These are phyloP conservation scores for Caenorhabditis sinica DNA, from an alignment of 2,888 invertebrate species.

Conservation along the genomic window DNA sequence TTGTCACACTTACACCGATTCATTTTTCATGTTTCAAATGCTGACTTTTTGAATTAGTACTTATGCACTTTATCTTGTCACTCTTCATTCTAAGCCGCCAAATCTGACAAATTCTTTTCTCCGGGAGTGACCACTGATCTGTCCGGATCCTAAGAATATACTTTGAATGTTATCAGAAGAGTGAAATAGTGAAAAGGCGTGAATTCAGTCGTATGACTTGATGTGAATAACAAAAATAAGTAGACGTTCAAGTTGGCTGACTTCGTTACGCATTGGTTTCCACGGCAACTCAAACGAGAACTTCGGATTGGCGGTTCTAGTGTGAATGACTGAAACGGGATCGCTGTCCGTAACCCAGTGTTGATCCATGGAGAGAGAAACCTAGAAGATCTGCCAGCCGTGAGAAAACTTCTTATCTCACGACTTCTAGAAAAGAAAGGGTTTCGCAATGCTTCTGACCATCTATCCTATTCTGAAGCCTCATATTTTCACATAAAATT, in stretches of 20 bases:
- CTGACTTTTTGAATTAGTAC: slow-evolving; percentile 17
- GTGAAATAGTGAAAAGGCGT: too few species aligned
- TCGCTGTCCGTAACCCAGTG: too few species aligned
- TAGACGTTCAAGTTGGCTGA: neutral
- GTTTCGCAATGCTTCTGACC: too few species aligned
- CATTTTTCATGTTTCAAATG: slow-evolving; percentile 14
- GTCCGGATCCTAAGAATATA: neutral
- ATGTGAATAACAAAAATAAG: neutral
- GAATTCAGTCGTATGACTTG: neutral
- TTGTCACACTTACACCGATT: slow-evolving; percentile 39
- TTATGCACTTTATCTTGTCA: slow-evolving; percentile 34
- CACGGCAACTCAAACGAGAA: neutral
- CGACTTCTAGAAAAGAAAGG: too few species aligned
- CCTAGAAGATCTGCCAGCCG: too few species aligned
- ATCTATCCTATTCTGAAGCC: neutral
- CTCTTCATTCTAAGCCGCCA: neutral
- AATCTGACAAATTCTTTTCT: too few species aligned
- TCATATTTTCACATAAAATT: slow-evolving; percentile 10
- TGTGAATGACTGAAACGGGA: too few species aligned
- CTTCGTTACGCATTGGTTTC: neutral
- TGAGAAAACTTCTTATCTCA: too few species aligned
- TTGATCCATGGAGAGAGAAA: too few species aligned
- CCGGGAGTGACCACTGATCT: too few species aligned
- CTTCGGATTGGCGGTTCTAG: too few species aligned
- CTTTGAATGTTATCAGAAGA: neutral